Conservation (phyloP, 1,140 invertebrate species). For the Oppia nitens region DNA sequence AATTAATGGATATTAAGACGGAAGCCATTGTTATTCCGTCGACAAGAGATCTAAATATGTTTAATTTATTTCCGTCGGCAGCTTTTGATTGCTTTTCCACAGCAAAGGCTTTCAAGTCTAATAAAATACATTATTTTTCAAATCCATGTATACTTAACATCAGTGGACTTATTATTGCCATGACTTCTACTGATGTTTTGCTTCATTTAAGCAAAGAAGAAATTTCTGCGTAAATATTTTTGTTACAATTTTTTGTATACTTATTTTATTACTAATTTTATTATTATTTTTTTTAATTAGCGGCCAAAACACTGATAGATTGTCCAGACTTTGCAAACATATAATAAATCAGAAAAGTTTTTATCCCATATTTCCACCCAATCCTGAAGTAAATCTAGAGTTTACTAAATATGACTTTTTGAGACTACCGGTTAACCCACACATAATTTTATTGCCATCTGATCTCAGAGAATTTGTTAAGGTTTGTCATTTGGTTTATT, state of each 20-base stretch:
- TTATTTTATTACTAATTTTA: no score
- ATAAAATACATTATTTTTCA: constrained; percentile 32
- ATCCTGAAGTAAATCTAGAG: constrained; percentile 46
- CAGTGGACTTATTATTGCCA: constrained; percentile 51
- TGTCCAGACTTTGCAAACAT: constrained; percentile 51
- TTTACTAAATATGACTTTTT: constrained; percentile 37
- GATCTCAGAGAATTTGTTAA: constrained; percentile 64
- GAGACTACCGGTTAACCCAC: constrained; percentile 42
- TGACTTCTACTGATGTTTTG: constrained; percentile 62
- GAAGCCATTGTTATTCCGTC: constrained; percentile 56
- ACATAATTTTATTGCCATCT: constrained; percentile 65
- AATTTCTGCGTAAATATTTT: constrained; percentile 45
- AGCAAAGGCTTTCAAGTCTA: constrained; percentile 1
- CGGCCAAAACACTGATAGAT: constrained; percentile 35
- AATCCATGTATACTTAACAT: constrained; percentile 64
- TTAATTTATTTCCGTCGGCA: constrained; percentile 61
- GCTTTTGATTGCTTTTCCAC: no score
- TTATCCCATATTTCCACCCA: constrained; percentile 62
- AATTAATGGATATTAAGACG: constrained; percentile 26
- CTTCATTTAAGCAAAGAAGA: constrained; percentile 61
- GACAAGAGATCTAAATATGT: constrained; percentile 52
- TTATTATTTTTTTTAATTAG: neutral
- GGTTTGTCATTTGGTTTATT: constrained; percentile 34
- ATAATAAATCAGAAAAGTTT: constrained; percentile 54
- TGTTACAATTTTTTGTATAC: neutral